Percentiles rank a stretch among this genome's conserved stretches.
Conservation (phyloP, 2,888 invertebrate genomes). For the Drosophila monieri region DNA sequence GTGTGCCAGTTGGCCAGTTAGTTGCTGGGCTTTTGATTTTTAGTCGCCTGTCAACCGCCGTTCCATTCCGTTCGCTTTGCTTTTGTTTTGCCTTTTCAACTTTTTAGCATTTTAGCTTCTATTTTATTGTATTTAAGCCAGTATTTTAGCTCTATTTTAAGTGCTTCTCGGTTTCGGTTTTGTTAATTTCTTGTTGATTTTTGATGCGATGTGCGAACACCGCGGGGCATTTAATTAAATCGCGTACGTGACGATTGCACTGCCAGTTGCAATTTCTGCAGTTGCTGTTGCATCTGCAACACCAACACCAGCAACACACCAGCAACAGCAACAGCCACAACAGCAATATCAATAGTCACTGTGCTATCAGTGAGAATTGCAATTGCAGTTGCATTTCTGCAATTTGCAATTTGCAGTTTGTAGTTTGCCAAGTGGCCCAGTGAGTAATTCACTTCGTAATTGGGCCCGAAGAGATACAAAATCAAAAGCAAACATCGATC, state of each 20-base stretch:
- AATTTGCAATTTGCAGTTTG: slow-evolving; percentile 4
- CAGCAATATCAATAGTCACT: slow-evolving; percentile 29
- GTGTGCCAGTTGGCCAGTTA: slow-evolving; percentile 55
- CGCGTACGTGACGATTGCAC: slow-evolving; percentile 69
- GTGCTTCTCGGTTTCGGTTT: slow-evolving; percentile 6
- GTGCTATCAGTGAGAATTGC: slow-evolving; percentile 36
- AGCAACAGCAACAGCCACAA: neutral
- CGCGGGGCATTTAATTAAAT: slow-evolving; percentile 64
- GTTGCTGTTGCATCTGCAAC: slow-evolving; percentile 38
- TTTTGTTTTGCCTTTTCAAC: slow-evolving; percentile 3
- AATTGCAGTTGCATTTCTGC: slow-evolving; percentile 6
- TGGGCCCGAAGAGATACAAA: slow-evolving; percentile 35
- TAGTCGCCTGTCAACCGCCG: slow-evolving; percentile 81
- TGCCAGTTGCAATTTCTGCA: slow-evolving; percentile 39
- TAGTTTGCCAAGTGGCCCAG: slow-evolving; percentile 12
- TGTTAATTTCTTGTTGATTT: slow-evolving; percentile 41
- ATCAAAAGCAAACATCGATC: slow-evolving; percentile 16
- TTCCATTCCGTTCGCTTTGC: slow-evolving; percentile 51
- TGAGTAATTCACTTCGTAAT: slow-evolving; percentile 46
- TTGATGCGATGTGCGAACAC: slow-evolving; percentile 40
- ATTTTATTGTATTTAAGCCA: neutral
- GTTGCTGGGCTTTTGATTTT: slow-evolving; percentile 56
- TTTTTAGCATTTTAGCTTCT: neutral
- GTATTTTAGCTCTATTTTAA: neutral
- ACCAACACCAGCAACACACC: neutral